Evolutionary conservation across 2,113 vertebrate genomes (phyloP), one percentile per base, ranked within the genome.

Genomic region (Vidua macroura): DNA sequence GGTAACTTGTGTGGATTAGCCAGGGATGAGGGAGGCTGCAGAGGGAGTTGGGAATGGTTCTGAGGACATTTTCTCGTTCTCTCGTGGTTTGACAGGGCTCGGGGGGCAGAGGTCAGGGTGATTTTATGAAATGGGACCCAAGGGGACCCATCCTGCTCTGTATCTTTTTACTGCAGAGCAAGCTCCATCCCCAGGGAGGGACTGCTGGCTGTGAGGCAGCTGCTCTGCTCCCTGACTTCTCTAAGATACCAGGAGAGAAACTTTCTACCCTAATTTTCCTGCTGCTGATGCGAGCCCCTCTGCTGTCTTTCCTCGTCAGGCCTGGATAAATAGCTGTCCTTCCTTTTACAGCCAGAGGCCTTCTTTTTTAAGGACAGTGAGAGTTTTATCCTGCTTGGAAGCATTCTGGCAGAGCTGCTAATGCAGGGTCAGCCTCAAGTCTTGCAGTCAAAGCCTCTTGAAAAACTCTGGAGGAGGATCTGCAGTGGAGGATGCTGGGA

Each of bases 1-100:
- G 87, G 84, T 92, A 73, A 92, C 93, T 89, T 43, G 17, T 41
- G 68, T 49, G 92, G 94, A 82, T 95, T 60, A 83, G 74, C 21
- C 8, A 70, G 83, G 82, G 75, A 28, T 15, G 88, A 83, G 85
- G 68, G 81, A 78, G 31, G 60, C 72, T 24, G 78, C 19, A 1
- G 67, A 87, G 58, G 80, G 88, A 81, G 51, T 48, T 1, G 2
- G 59, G 43, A 79, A 9, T 3, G 2, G 35, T 0, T 1, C 72
- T 35, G 69, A 53, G 60, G 73, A 72, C 1, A 0, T 88, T 76
- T 48, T 41, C 52, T 67, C 1, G 0, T 46, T 56, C 74, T 55
- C 44, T 43, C 46, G 20, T 66, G 79, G 66, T 7, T n/a, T 46
- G 48, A 28, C 41, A 0, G 18, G 74, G 70, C 76, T 56, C 11